Base-by-base conservation (phyloP, 2,888 invertebrate genomes). In the Drosophila neotestacea region DNA sequence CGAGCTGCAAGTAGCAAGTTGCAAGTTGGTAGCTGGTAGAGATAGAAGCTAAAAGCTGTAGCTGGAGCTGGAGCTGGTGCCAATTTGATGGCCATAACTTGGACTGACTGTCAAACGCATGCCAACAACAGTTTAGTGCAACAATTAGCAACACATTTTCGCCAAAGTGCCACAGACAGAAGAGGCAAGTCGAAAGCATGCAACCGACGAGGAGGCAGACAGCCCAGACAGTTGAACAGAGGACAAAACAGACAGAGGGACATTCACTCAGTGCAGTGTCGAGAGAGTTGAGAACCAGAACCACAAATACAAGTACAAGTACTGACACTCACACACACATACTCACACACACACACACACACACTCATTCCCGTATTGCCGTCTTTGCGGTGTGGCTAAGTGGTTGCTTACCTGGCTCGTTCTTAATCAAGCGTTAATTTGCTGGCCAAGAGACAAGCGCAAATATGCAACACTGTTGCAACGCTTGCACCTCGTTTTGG, bases 91-190 rank as follows among this genome's bases (percentile, higher is more conserved):
- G 63, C 62, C 63, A 67, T 66, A 64, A 76, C 70, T 70, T 70
- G 85, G 85, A 83, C 76, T 70, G 85, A 81, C 84, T 86, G 85
- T 88, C 88, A 84, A 85, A 88, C 76, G 85, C 88, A 85, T 88
- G 85, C 85, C 88, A 85, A 85, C 86, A 85, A 88, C 85, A 88
- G 85, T 86, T 86, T 88, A 86, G 87, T 79, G 75, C 72, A 72
- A 85, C 88, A 86, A 86, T 88, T 88, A 88, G 87, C 82, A 80
- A 87, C 87, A 84, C 86, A 83, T 84, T 86, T 86, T 73, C 76
- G 68, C 83, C 84, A 85, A 78, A 83, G 83, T 80, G 86, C 86
- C 83, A 73, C 66, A 66, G 65, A 66, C 70, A 48, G 50, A 22
- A 48, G 48, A 60, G 34, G 58, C 47, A 60, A 41, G 41, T 51